These are phyloP conservation scores for Adelges cooleyi DNA, from an alignment of 1,140 invertebrate species.

Conservation along the genomic window DNA sequence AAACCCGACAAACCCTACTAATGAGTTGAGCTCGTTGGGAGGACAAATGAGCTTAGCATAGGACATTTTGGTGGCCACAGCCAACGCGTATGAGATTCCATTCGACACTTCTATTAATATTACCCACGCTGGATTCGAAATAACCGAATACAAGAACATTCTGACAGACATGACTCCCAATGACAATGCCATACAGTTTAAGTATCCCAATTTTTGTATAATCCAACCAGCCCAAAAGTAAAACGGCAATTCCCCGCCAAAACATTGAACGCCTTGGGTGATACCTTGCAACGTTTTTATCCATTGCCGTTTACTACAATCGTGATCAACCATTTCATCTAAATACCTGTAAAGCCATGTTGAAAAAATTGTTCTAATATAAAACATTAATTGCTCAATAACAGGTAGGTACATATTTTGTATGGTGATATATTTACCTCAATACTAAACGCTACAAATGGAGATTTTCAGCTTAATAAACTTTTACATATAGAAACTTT, in stretches of 20 bases:
- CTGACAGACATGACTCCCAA: constrained; percentile 59
- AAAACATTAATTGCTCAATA: too few relatives aligned
- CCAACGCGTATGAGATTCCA: constrained; percentile 75
- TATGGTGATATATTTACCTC: too few relatives aligned
- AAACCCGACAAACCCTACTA: constrained; percentile 70
- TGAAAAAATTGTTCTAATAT: too few relatives aligned
- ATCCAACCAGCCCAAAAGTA: constrained; percentile 74
- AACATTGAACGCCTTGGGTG: constrained; percentile 64
- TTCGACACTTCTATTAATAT: constrained; percentile 75
- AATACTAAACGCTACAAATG: too few relatives aligned
- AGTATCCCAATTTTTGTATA: constrained; percentile 67
- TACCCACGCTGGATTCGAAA: constrained; percentile 67
- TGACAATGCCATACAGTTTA: constrained; percentile 68
- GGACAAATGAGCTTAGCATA: constrained; percentile 76
- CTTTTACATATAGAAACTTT: too few relatives aligned
- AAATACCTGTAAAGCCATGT: too few relatives aligned
- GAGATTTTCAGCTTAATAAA: too few relatives aligned
- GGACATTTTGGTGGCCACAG: constrained; percentile 77
- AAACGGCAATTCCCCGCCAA: constrained; percentile 76
- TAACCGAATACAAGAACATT: constrained; percentile 68
- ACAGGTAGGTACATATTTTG: too few relatives aligned
- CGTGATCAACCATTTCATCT: constrained; percentile 50
- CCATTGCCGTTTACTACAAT: constrained; percentile 42
- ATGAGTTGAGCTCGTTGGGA: constrained; percentile 68
- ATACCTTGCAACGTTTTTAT: constrained; percentile 72